A percentile compares a stretch with the other conserved stretches of the same genome.
These are phyloP conservation scores for Petromus typicus DNA, from an alignment of 2,113 vertebrate genomes.

Conservation along the genomic window DNA sequence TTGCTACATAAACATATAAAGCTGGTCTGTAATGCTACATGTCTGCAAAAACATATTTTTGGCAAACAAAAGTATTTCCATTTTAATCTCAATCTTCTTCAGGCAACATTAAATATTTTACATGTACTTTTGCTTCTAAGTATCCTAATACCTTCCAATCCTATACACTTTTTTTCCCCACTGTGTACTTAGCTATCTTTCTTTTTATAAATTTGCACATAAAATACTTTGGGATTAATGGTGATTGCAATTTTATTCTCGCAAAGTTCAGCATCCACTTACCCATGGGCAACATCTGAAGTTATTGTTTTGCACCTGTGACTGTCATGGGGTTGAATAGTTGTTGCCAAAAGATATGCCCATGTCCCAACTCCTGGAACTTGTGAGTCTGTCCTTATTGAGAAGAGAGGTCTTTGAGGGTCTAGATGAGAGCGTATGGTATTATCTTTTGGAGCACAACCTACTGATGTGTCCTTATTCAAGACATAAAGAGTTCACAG, in stretches of 20 bases:
- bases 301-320: background rate
- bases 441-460: background rate
- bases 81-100: conserved; percentile 80
- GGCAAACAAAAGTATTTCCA: conserved; percentile 84
- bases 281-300: background rate
- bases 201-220: background rate
- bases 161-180: background rate
- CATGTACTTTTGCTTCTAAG: conserved; percentile 69
- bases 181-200: background rate
- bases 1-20: conserved; percentile 78
- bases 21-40: conserved; percentile 61
- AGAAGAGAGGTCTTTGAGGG: background rate
- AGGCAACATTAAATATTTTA: conserved; percentile 74
- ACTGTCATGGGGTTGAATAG: background rate
- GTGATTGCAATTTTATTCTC: background rate
- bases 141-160: background rate
- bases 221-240: background rate
- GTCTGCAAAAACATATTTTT: conserved; percentile 81
- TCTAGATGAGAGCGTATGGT: background rate
- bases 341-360: background rate
- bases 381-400: background rate
- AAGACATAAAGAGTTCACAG: background rate
- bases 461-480: background rate
- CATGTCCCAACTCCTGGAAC: background rate
- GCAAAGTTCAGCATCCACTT: conserved; percentile 16